phyloP scores from a whole-genome alignment of 2,888 invertebrate species.

The Dicyrtomina minuta region DNA sequence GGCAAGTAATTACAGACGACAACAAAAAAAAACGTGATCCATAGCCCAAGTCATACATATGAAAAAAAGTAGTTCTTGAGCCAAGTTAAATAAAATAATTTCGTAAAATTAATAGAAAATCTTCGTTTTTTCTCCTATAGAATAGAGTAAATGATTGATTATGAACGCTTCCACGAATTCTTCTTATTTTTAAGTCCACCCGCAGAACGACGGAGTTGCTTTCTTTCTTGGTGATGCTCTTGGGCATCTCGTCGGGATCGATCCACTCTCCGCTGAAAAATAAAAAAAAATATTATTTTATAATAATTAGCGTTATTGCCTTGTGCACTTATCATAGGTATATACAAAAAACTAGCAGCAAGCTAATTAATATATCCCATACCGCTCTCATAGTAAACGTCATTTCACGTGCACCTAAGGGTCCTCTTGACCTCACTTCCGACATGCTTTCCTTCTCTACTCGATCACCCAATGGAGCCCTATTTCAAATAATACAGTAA shows the following conservation, averaged over 20 bases:
- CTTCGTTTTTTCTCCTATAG: too few relatives aligned
- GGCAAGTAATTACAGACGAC: too few relatives aligned
- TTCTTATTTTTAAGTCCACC: constrained; percentile 52
- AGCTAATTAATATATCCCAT: constrained; percentile 33
- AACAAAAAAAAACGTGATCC: too few relatives aligned
- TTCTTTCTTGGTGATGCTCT: constrained; percentile 56
- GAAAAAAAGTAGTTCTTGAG: too few relatives aligned
- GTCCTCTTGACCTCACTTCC: constrained; percentile 61
- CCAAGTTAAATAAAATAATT: too few relatives aligned
- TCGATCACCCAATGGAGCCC: constrained; percentile 71
- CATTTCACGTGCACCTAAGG: constrained; percentile 76
- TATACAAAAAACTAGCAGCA: not conserved
- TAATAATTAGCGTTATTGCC: too few relatives aligned
- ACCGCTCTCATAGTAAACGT: constrained; percentile 69
- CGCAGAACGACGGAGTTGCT: constrained; percentile 57
- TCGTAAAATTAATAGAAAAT: too few relatives aligned
- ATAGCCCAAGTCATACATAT: too few relatives aligned
- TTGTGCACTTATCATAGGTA: too few relatives aligned
- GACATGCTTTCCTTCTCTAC: constrained; percentile 62
- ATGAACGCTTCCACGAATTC: constrained; percentile 47
- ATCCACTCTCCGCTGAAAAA: constrained; percentile 34
- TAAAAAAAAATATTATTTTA: constrained; percentile 18
- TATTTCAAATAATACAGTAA: constrained; percentile 6
- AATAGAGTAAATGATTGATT: too few relatives aligned
- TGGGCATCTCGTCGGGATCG: constrained; percentile 45